phyloP scores from a whole-genome alignment of 1,140 invertebrate species.

The Tetragonula clypearis region DNA sequence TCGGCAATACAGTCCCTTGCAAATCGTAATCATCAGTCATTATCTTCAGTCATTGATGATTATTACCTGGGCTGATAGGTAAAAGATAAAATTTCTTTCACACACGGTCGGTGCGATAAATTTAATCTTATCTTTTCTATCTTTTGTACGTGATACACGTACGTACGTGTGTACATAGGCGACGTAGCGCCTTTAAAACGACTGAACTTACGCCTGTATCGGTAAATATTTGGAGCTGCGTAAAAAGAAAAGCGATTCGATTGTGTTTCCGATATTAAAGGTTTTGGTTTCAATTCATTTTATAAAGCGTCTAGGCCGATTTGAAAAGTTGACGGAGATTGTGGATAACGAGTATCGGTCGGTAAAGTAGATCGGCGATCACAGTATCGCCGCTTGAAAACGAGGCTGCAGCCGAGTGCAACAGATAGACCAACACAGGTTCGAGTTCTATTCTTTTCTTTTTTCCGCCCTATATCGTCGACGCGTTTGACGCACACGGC shows the following conservation, averaged over 20 bases:
- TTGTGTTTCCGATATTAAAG: background rate
- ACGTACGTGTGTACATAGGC: too few relatives aligned
- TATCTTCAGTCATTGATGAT: background rate
- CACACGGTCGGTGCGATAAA: background rate
- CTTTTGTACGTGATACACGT: too few relatives aligned
- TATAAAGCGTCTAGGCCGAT: background rate
- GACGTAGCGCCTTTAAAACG: background rate
- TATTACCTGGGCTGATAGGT: background rate
- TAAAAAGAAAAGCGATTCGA: too few relatives aligned
- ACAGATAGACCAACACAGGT: background rate
- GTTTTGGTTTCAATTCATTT: background rate
- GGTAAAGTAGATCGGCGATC: background rate
- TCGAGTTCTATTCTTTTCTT: background rate
- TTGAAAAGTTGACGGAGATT: background rate
- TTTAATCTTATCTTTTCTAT: background rate
- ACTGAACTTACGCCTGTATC: background rate
- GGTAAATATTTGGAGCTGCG: too few relatives aligned
- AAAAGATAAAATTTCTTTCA: background rate
- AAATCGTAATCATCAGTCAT: background rate
- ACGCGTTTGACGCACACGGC: conserved; percentile 9
- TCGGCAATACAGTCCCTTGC: conserved; percentile 13
- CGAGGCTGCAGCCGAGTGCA: background rate
- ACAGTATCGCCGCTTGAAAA: background rate
- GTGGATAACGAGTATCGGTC: too few relatives aligned
- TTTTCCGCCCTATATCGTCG: background rate